Conservation (phyloP, 2,888 invertebrate species). For the Catocala fraxini region DNA sequence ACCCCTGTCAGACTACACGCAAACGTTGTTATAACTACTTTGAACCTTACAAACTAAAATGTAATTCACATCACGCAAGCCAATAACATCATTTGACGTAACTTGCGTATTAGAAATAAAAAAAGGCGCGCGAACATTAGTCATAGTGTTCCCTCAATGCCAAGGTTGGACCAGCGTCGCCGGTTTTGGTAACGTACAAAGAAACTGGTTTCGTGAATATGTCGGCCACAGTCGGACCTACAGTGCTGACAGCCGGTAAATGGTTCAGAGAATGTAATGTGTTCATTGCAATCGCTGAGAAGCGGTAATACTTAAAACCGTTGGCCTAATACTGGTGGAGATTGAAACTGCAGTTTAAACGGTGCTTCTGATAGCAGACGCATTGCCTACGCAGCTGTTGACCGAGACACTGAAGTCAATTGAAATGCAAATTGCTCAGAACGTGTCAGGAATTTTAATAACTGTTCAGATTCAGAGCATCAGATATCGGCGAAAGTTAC, state of each 20-base stretch:
- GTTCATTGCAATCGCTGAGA: slow-evolving; percentile 42
- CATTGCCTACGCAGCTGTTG: slow-evolving; percentile 28
- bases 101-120: slow-evolving; percentile 44
- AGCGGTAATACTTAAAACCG: slow-evolving; percentile 45
- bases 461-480: slow-evolving; percentile 28
- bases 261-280: slow-evolving; percentile 42
- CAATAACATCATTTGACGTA: slow-evolving; percentile 50
- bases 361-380: slow-evolving; percentile 29
- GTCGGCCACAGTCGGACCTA: slow-evolving; percentile 60
- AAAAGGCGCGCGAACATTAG: slow-evolving; percentile 62
- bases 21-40: slow-evolving; percentile 39
- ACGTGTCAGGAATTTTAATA: slow-evolving; percentile 31
- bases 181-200: slow-evolving; percentile 61
- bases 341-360: slow-evolving; percentile 45
- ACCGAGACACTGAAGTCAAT: slow-evolving; percentile 30
- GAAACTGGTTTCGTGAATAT: slow-evolving; percentile 70
- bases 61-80: slow-evolving; percentile 56
- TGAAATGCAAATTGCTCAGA: slow-evolving; percentile 43
- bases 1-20: slow-evolving; percentile 44
- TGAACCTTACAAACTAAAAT: slow-evolving; percentile 49
- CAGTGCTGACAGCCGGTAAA: slow-evolving; percentile 50
- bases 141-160: slow-evolving; percentile 79
- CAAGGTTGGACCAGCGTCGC: slow-evolving; percentile 71
- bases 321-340: slow-evolving; percentile 22
- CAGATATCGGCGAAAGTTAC: slow-evolving; percentile 33